phyloP scores from a whole-genome alignment of 2,113 vertebrate species.

The human region GRCh38 chr11:103349501-103350000 shows the following conservation, averaged over 20 bases:
- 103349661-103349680: neutral
- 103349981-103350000: neutral
- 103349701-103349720: neutral
- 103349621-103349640: conserved; percentile 20
- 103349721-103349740: neutral
- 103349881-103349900: conserved; percentile 25
- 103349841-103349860: conserved; percentile 59
- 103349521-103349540: neutral
- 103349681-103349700: neutral
- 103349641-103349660: conserved; percentile 40
- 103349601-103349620: conserved; percentile 26
- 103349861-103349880: conserved; percentile 44
- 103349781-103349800: conserved; percentile 1
- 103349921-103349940: neutral
- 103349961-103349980: neutral
- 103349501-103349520: conserved; percentile 1
- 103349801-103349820: conserved; percentile 44
- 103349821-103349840: conserved; percentile 64
- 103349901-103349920: neutral
- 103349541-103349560: neutral
- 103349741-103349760: conserved; percentile 62
- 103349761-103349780: conserved; percentile 60
- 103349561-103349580: neutral
- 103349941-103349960: neutral
- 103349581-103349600: neutral